Evolutionary conservation across 2,113 vertebrate genomes (phyloP), one percentile per base, ranked within the genome.

Genomic region (Elachura formosa): DNA sequence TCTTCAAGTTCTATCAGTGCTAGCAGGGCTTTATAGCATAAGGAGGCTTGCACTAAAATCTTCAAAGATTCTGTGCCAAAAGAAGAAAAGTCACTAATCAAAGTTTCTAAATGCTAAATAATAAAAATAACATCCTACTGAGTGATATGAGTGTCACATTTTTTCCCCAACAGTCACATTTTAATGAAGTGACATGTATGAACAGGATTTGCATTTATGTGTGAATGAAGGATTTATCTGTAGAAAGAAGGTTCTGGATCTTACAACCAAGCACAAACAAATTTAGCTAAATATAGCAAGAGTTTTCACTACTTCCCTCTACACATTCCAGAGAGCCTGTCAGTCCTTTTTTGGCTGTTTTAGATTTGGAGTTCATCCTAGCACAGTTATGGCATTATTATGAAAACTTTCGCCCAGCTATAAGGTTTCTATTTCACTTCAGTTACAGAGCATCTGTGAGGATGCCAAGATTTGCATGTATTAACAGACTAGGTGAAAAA

Each of bases 401-500:
- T 40, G 40, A 38, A 58, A 68, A 86, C 59, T 2, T 33, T 36
- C 38, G 67, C 17, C 29, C n/a, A 82, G 48, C 54, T 69, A 9
- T 38, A 72, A 59, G 36, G 10, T 16, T 87, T 77, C 66, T 72
- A 83, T 58, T 76, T 56, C 14, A 58, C 54, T 45, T 34, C 33
- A 15, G 41, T 48, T 75, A 84, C 49, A 84, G 24, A 80, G 12
- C 64, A 76, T 45, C 63, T 73, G 33, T 28, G 54, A 83, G 41
- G 5, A 16, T 76, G 69, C 12, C 28, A 67, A 75, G 76, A 88
- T 46, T 18, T 79, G 52, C 66, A 90, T 51, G 25, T 38, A 84
- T 87, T 90, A 89, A 63, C n/a, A 84, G 29, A 36, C 59, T 40
- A 71, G 24, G 76, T 38, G 5, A 90, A 94, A 87, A 56, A 14